These are phyloP conservation scores for Triplophysa siluroides DNA, from an alignment of 2,113 vertebrate genomes.

Conservation along the genomic window DNA sequence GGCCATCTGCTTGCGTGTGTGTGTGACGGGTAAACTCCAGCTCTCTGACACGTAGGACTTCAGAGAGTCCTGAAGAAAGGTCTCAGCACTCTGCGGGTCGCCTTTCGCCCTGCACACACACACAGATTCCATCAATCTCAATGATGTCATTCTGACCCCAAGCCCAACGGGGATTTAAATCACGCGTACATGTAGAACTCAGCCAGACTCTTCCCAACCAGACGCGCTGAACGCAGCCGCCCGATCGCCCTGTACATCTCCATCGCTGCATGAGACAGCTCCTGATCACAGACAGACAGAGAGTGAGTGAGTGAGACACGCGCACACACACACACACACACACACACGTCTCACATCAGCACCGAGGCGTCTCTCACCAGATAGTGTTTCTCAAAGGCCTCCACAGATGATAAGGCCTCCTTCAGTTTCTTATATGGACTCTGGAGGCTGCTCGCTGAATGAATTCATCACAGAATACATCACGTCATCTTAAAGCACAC, in stretches of 20 bases:
- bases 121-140: not conserved
- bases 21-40: constrained; percentile 89
- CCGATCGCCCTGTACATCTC: constrained; percentile 93
- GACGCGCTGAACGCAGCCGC: constrained; percentile 85
- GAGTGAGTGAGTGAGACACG: too few relatives aligned
- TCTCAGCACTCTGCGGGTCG: constrained; percentile 86
- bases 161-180: too few relatives aligned
- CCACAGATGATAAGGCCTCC: constrained; percentile 94
- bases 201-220: constrained; percentile 94
- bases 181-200: constrained; percentile 94
- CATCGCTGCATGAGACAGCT: constrained; percentile 91
- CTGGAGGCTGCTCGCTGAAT: constrained; percentile 87
- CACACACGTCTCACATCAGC: not conserved
- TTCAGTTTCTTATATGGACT: constrained; percentile 98
- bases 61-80: constrained; percentile 88
- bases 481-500: not conserved
- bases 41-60: constrained; percentile 89
- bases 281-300: constrained; percentile 69
- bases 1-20: constrained; percentile 91
- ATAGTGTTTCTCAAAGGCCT: constrained; percentile 97
- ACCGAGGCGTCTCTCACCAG: constrained; percentile 77
- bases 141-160: not conserved
- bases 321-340: not conserved
- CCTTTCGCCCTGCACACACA: constrained; percentile 84
- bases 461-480: constrained; percentile 46